A percentile compares a stretch with the other conserved stretches of the same genome.
Evolutionary conservation across 2,888 invertebrate species (phyloP).

Genomic region (Amblyjoppa fuscipennis): DNA sequence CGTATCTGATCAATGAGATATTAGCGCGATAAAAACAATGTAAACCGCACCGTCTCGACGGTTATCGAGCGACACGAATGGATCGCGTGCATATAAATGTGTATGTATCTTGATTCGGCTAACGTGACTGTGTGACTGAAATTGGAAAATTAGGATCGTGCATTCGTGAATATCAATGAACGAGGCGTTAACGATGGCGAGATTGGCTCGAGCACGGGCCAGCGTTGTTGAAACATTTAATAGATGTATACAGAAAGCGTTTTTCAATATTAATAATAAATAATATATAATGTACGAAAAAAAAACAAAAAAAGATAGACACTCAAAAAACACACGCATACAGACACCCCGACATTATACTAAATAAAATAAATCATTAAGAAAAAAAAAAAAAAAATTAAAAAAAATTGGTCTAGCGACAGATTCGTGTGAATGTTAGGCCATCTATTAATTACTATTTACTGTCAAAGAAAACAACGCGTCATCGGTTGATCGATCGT

Average conservation of each 20-base stretch:
- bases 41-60: constrained; percentile 5
- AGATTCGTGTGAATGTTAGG: constrained; percentile 68
- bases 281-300: constrained; percentile 57
- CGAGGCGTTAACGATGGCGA: constrained; percentile 72
- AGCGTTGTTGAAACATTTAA: constrained; percentile 80
- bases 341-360: neutral
- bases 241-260: constrained; percentile 78
- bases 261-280: constrained; percentile 73
- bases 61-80: constrained; percentile 4
- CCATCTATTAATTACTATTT: constrained; percentile 71
- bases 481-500: constrained; percentile 60
- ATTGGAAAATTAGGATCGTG: constrained; percentile 18
- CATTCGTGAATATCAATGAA: constrained; percentile 42
- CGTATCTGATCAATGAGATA: constrained; percentile 10
- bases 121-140: constrained; percentile 30
- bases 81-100: constrained; percentile 6
- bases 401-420: constrained; percentile 61
- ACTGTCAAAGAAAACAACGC: constrained; percentile 8
- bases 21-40: constrained; percentile 8
- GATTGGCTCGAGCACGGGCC: constrained; percentile 75
- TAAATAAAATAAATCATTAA: constrained; percentile 13
- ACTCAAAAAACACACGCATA: constrained; percentile 16
- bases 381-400: neutral
- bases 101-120: neutral
- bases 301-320: constrained; percentile 4